Conservation (phyloP, 1,140 invertebrate species). For the Trachymyrmex septentrionalis region DNA sequence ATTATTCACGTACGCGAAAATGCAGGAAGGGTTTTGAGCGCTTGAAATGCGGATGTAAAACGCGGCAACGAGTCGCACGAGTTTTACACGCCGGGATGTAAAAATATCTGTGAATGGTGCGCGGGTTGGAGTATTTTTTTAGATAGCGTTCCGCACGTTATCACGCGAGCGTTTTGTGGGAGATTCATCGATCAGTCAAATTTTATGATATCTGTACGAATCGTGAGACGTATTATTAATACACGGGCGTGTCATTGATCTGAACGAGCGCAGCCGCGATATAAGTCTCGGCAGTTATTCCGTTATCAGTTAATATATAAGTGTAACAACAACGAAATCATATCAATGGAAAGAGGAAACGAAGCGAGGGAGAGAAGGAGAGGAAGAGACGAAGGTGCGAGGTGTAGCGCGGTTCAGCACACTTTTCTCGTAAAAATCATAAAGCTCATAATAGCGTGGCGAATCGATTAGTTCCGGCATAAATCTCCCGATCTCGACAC, state of each 20-base stretch:
- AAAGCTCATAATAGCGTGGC: constrained; percentile 27
- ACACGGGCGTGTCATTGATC: constrained; percentile 22
- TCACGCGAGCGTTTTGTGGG: neutral
- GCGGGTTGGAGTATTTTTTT: neutral
- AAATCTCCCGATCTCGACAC: constrained; percentile 49
- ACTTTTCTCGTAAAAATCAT: constrained; percentile 49
- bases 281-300: neutral
- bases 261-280: neutral
- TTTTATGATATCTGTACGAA: neutral
- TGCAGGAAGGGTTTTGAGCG: too few relatives aligned
- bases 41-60: neutral
- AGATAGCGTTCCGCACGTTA: neutral
- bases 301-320: constrained; percentile 21
- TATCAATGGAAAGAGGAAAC: constrained; percentile 37
- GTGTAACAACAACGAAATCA: constrained; percentile 15
- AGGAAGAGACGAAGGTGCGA: neutral
- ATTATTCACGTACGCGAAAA: neutral
- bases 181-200: neutral
- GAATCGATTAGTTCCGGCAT: constrained; percentile 58
- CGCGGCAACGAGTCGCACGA: neutral
- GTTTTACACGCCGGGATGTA: constrained; percentile 9
- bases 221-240: neutral
- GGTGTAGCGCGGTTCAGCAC: neutral
- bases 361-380: neutral
- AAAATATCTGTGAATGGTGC: constrained; percentile 22